Evolutionary conservation across 1,140 invertebrate genomes (phyloP).

Genomic region (Lucilia sericata): DNA sequence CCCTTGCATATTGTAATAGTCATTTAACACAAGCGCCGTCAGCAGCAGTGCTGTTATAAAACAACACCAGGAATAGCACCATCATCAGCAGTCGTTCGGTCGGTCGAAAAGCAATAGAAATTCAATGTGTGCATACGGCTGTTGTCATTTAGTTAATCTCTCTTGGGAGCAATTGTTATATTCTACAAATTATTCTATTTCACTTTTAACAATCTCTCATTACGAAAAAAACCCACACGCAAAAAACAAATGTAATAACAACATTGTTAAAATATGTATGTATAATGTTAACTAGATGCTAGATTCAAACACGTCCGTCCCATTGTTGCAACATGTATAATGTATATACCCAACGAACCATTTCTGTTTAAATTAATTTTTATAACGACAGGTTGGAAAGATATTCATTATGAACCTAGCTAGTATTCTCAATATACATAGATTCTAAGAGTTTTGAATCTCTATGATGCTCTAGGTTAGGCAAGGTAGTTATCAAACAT

Average conservation of each 20-base stretch:
- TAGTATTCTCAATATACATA: too few relatives aligned
- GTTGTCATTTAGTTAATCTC: conserved; percentile 18
- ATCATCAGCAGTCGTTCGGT: neutral
- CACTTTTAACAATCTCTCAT: neutral
- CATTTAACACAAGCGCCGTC: neutral
- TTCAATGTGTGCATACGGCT: conserved; percentile 18
- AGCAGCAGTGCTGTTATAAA: too few relatives aligned
- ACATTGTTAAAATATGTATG: neutral
- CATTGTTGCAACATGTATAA: too few relatives aligned
- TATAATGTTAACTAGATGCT: neutral
- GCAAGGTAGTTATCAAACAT: too few relatives aligned
- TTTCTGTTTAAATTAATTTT: too few relatives aligned
- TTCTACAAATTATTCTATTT: conserved; percentile 20
- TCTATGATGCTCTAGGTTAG: too few relatives aligned
- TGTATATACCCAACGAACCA: too few relatives aligned
- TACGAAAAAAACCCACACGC: neutral
- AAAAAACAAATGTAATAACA: neutral
- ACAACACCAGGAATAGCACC: too few relatives aligned
- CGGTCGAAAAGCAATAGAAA: neutral
- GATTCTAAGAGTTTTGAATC: too few relatives aligned
- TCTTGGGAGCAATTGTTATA: conserved; percentile 14
- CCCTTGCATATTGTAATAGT: neutral
- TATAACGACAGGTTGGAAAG: too few relatives aligned
- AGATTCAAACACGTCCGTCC: conserved; percentile 5
- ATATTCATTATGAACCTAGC: too few relatives aligned